Evolutionary conservation across 2,797 vertebrate species (phyloP).

Genomic region (Amblyopsis hoosieri): DNA sequence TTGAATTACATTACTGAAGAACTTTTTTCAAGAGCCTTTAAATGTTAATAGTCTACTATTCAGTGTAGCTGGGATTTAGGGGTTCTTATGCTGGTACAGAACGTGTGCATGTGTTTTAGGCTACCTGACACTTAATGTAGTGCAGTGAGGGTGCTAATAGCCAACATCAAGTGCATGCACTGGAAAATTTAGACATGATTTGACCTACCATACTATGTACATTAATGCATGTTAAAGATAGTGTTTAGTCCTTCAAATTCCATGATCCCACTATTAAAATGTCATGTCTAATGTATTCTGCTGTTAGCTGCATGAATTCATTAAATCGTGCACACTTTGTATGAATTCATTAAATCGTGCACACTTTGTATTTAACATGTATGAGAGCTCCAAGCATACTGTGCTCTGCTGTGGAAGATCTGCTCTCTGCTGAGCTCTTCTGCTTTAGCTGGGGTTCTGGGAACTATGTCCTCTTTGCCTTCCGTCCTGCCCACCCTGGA

Average conservation of each 20-base stretch:
- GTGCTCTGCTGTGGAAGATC: conserved; percentile 3
- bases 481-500: conserved; percentile 45
- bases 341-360: not conserved
- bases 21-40: conserved; percentile 9
- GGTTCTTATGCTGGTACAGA: conserved; percentile 2
- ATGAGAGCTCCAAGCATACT: not conserved
- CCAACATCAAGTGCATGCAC: not conserved
- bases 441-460: conserved; percentile 38
- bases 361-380: conserved; percentile 4
- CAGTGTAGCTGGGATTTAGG: conserved; percentile 1
- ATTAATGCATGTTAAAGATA: not conserved
- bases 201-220: not conserved
- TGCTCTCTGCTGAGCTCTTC: conserved; percentile 18
- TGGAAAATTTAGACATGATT: not conserved
- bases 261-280: too few species aligned
- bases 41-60: conserved; percentile 22
- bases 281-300: not conserved
- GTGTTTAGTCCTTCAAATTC: too few species aligned
- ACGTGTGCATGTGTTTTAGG: conserved; percentile 1
- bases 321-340: not conserved
- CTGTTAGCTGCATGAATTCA: conserved; percentile 6
- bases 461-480: conserved; percentile 49
- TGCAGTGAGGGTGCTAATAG: not conserved
- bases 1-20: conserved; percentile 23
- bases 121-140: not conserved